Evolutionary conservation across 1,140 invertebrate species (phyloP).

Genomic region (Periplaneta americana): DNA sequence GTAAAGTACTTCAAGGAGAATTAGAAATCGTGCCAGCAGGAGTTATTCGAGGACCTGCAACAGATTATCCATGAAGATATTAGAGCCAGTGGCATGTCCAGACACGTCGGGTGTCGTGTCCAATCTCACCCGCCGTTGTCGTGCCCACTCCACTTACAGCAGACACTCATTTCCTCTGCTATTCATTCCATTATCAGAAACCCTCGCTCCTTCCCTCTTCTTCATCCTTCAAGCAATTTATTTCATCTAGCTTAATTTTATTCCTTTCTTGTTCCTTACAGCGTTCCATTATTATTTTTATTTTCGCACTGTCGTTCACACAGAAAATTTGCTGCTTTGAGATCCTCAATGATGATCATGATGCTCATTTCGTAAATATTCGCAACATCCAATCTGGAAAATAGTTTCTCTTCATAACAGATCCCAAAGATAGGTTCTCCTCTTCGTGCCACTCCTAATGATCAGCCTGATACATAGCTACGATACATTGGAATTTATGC

Average conservation of each 20-base stretch:
- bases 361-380: too few relatives aligned
- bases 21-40: too few relatives aligned
- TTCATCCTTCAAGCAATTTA: neutral
- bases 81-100: neutral
- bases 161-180: neutral
- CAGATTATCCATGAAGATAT: neutral
- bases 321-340: neutral
- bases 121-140: neutral
- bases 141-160: neutral
- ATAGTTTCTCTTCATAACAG: too few relatives aligned
- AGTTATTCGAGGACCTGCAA: too few relatives aligned
- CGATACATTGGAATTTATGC: too few relatives aligned
- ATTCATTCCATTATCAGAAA: neutral
- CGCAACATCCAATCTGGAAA: too few relatives aligned
- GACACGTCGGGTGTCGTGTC: neutral
- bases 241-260: neutral
- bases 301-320: neutral
- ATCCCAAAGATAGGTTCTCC: too few relatives aligned
- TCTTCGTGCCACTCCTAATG: too few relatives aligned
- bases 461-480: too few relatives aligned
- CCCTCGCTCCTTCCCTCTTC: neutral
- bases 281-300: neutral
- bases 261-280: neutral
- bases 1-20: too few relatives aligned
- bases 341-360: too few relatives aligned